phyloP scores from a whole-genome alignment of 2,888 invertebrate genomes.

The Uropetala carovei region DNA sequence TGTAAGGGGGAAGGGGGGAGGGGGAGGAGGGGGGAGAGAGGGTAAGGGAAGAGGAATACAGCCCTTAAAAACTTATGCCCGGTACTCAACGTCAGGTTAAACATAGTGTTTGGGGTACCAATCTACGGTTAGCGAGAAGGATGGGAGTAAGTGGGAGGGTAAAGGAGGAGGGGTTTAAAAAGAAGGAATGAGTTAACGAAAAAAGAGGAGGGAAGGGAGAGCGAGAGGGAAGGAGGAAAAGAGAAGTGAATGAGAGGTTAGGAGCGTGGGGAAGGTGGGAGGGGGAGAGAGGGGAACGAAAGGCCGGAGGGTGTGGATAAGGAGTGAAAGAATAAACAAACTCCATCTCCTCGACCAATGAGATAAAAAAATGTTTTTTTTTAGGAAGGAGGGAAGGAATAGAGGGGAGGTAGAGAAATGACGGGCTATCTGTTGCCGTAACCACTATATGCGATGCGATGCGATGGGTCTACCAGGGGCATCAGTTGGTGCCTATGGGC shows the following conservation, averaged over 20 bases:
- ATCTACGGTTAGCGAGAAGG: slow-evolving; percentile 42
- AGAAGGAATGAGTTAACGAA: slow-evolving; percentile 40
- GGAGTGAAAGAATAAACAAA: slow-evolving; percentile 58
- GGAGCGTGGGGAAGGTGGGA: not conserved
- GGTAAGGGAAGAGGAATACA: not conserved
- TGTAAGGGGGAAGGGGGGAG: not conserved
- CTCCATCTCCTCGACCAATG: slow-evolving; percentile 1
- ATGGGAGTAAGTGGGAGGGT: not conserved
- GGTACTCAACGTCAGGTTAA: slow-evolving; percentile 57
- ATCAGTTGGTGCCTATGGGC: not conserved
- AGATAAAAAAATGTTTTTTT: slow-evolving; percentile 37
- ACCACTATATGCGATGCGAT: slow-evolving; percentile 52
- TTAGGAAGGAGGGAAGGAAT: not conserved
- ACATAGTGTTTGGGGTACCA: slow-evolving; percentile 52
- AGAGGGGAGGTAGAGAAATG: slow-evolving; percentile 33
- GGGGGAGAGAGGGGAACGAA: not conserved
- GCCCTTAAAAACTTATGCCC: slow-evolving; percentile 55
- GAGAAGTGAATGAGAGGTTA: no score
- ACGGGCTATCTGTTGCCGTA: slow-evolving; percentile 56
- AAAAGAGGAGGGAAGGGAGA: not conserved
- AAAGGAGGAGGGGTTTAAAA: not conserved
- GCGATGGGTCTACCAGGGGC: not conserved
- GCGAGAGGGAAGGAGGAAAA: not conserved
- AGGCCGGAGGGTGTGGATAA: slow-evolving; percentile 34
- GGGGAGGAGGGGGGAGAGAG: not conserved